Evolutionary conservation across 2,888 invertebrate genomes (phyloP).

Genomic region (Trilocha varians): DNA sequence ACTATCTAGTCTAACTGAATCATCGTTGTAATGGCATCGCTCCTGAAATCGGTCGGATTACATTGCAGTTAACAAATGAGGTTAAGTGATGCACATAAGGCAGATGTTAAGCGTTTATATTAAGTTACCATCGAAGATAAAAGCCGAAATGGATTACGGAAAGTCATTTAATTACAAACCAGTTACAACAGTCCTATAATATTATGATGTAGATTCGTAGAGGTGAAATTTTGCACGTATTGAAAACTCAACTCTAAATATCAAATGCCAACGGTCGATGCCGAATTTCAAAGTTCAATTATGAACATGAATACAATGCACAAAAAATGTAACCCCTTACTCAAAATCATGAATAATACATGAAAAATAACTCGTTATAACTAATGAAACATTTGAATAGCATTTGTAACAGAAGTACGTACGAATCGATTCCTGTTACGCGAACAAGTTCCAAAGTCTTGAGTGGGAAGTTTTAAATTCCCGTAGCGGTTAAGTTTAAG

Average conservation of each 20-base stretch:
- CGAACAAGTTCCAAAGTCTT: conserved; percentile 32
- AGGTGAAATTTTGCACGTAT: conserved; percentile 26
- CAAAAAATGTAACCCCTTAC: conserved; percentile 40
- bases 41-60: conserved; percentile 32
- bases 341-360: conserved; percentile 37
- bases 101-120: conserved; percentile 53
- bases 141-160: conserved; percentile 32
- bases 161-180: conserved; percentile 20
- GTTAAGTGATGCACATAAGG: conserved; percentile 61
- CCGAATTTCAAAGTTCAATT: conserved; percentile 23
- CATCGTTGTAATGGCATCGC: conserved; percentile 13
- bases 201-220: too few species aligned
- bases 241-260: conserved; percentile 27
- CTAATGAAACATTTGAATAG: conserved; percentile 19
- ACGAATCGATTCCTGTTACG: conserved; percentile 33
- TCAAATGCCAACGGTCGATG: conserved; percentile 30
- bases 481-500: conserved; percentile 24
- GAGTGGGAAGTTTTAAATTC: conserved; percentile 33
- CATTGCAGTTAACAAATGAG: conserved; percentile 65
- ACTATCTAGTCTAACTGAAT: conserved; percentile 15
- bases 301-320: conserved; percentile 22
- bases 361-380: conserved; percentile 41
- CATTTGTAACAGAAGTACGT: conserved; percentile 24
- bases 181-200: not conserved
- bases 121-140: conserved; percentile 31